phyloP scores from a whole-genome alignment of 1,140 invertebrate species.

The Drosophila pseudoananassae region DNA sequence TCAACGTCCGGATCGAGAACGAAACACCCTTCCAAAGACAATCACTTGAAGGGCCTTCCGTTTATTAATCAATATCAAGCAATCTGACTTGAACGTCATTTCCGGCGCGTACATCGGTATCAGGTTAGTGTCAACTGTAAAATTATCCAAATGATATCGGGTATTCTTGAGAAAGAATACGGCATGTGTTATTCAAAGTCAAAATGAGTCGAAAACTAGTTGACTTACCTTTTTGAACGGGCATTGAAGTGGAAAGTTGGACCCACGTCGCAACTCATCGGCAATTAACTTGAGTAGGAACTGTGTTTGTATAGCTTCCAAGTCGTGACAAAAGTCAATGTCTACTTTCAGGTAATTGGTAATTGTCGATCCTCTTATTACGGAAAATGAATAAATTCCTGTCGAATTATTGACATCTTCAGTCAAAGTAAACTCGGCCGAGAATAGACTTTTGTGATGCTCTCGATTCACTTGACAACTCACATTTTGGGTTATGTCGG shows the following conservation, averaged over 20 bases:
- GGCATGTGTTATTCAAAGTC: neutral
- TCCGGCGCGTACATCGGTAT: neutral
- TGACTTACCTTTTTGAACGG: neutral
- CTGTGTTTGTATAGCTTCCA: neutral
- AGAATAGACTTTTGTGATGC: neutral
- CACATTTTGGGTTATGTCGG: neutral
- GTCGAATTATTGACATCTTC: neutral
- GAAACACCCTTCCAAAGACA: neutral
- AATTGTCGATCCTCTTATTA: neutral
- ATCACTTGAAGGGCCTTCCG: neutral
- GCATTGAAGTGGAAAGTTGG: conserved; percentile 4
- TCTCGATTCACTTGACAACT: neutral
- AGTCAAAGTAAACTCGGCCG: neutral
- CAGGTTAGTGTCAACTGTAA: neutral
- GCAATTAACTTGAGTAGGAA: neutral
- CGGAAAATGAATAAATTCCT: neutral
- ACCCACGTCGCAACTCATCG: neutral
- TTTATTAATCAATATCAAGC: neutral
- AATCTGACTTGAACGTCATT: neutral
- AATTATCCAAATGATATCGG: neutral
- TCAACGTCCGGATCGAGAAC: neutral
- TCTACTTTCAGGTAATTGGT: neutral
- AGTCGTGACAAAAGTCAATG: neutral
- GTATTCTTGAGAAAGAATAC: neutral
- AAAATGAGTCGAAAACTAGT: neutral